Evolutionary conservation across 2,888 invertebrate genomes (phyloP).

Genomic region (Meandrusa payeni): DNA sequence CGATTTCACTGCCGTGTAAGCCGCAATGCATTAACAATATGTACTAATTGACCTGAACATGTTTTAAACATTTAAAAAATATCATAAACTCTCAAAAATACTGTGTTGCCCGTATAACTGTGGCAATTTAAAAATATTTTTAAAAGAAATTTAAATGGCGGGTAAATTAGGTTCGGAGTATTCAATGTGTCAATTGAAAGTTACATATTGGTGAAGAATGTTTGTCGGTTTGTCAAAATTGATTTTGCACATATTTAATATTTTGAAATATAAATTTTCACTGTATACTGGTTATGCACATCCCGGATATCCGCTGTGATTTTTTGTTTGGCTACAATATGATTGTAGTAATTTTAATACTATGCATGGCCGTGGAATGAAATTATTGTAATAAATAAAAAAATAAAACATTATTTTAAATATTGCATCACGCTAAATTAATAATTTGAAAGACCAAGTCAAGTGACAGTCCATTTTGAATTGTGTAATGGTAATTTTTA

Average conservation of each 20-base stretch:
- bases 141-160: constrained; percentile 3
- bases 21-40: constrained; percentile 72
- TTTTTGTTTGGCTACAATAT: constrained; percentile 58
- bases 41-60: constrained; percentile 61
- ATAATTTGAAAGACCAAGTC: constrained; percentile 6
- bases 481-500: too few relatives aligned
- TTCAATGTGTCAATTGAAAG: constrained; percentile 49
- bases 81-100: constrained; percentile 26
- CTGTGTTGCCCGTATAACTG: neutral
- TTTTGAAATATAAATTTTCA: constrained; percentile 51
- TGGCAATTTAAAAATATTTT: constrained; percentile 9
- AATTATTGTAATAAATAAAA: constrained; percentile 32
- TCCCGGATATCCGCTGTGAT: constrained; percentile 57
- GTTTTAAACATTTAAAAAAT: constrained; percentile 29
- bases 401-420: constrained; percentile 22
- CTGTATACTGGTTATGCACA: constrained; percentile 71
- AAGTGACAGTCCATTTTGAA: too few relatives aligned
- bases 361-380: constrained; percentile 76
- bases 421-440: constrained; percentile 1
- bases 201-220: constrained; percentile 53
- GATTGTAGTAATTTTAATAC: constrained; percentile 55
- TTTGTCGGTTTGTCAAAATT: constrained; percentile 32
- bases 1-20: constrained; percentile 61
- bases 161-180: constrained; percentile 28
- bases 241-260: constrained; percentile 40